Conservation (phyloP, 1,140 invertebrate species). For the Amphibalanus amphitrite region DNA sequence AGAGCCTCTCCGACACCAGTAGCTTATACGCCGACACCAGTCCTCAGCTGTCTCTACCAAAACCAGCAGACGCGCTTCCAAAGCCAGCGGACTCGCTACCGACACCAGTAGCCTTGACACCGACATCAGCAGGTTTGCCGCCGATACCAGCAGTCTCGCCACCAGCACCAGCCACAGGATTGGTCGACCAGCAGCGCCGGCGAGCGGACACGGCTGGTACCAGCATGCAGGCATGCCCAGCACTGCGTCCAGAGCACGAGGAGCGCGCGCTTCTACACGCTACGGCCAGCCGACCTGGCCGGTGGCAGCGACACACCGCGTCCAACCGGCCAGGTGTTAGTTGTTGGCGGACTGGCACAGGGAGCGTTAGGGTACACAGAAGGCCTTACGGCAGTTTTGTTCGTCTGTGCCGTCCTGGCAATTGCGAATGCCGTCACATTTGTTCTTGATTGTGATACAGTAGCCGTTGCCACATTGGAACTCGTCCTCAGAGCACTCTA, state of each 20-base stretch:
- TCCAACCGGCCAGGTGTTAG: background rate
- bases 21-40: too few relatives aligned
- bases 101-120: background rate
- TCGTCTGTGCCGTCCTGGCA: background rate
- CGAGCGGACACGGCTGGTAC: background rate
- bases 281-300: background rate
- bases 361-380: background rate
- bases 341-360: background rate
- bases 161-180: too few relatives aligned
- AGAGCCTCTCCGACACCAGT: too few relatives aligned
- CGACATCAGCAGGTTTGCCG: background rate
- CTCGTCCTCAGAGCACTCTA: slow-evolving; percentile 12
- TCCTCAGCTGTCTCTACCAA: too few relatives aligned
- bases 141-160: too few relatives aligned
- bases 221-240: background rate
- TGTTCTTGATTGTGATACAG: slow-evolving; percentile 22
- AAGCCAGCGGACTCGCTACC: too few relatives aligned
- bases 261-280: background rate
- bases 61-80: too few relatives aligned
- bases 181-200: background rate
- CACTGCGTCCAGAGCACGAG: background rate
- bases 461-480: slow-evolving; percentile 18
- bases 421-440: slow-evolving; percentile 17
- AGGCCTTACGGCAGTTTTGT: background rate
- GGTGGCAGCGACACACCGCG: background rate